Conservation (phyloP, 2,888 invertebrate species). For the Eristalinus sepulchralis region DNA sequence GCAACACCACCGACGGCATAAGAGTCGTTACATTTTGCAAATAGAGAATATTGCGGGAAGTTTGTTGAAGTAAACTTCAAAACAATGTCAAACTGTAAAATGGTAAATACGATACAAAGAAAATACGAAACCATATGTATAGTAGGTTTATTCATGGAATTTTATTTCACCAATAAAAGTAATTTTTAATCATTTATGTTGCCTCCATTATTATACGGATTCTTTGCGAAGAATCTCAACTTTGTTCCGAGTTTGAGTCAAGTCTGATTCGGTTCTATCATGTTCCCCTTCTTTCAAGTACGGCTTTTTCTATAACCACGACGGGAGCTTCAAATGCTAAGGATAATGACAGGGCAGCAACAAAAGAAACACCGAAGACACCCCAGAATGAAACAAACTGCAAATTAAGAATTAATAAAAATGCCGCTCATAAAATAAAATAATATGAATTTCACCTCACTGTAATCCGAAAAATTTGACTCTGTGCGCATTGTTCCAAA, state of each 20-base stretch:
- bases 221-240: neutral
- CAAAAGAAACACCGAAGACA: constrained; percentile 58
- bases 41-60: no score
- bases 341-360: constrained; percentile 47
- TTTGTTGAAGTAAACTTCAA: no score
- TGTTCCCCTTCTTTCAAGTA: neutral
- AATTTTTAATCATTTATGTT: no score
- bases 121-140: no score
- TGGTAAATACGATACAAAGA: no score
- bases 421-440: no score
- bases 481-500: constrained; percentile 47
- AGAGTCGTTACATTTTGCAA: no score
- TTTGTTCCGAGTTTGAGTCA: neutral
- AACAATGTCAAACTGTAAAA: no score
- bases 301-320: constrained; percentile 60
- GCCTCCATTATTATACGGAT: neutral
- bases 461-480: constrained; percentile 49
- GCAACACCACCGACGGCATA: no score
- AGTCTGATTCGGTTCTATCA: no score
- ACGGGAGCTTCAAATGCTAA: constrained; percentile 71
- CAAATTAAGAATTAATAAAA: constrained; percentile 4
- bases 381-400: constrained; percentile 65
- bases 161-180: no score
- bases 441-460: constrained; percentile 24
- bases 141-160: no score